Conservation (phyloP, 2,888 invertebrate genomes). For the Drepanosiphum platanoidis region DNA sequence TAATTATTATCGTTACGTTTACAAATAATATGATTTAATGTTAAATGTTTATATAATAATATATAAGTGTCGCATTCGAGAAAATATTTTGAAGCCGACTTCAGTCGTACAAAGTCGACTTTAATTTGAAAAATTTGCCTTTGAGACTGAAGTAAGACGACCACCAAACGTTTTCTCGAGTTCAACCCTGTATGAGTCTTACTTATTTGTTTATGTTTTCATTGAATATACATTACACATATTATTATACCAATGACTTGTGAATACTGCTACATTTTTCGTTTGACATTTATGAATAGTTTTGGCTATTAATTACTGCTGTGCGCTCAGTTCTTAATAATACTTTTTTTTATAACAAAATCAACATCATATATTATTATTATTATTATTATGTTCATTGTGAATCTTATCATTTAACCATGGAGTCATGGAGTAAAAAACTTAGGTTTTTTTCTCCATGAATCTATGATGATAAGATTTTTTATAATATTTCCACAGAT, state of each 20-base stretch:
- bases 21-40: constrained; percentile 1
- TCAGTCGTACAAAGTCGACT: no score
- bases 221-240: not conserved
- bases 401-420: constrained; percentile 12
- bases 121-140: no score
- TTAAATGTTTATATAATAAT: not conserved
- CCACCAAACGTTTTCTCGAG: no score
- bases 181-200: not conserved
- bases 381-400: no score
- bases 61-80: no score
- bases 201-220: not conserved
- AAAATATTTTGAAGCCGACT: no score
- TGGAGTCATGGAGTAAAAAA: constrained; percentile 13
- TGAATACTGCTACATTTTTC: not conserved
- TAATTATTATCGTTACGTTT: not conserved
- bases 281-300: not conserved
- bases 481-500: no score
- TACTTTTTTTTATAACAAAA: no score
- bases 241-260: not conserved
- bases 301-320: not conserved
- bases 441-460: not conserved
- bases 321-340: no score
- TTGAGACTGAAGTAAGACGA: no score
- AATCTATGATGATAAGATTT: not conserved
- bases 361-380: not conserved